Conservation (phyloP, 2,113 vertebrate species). For the Microtus richardsoni region DNA sequence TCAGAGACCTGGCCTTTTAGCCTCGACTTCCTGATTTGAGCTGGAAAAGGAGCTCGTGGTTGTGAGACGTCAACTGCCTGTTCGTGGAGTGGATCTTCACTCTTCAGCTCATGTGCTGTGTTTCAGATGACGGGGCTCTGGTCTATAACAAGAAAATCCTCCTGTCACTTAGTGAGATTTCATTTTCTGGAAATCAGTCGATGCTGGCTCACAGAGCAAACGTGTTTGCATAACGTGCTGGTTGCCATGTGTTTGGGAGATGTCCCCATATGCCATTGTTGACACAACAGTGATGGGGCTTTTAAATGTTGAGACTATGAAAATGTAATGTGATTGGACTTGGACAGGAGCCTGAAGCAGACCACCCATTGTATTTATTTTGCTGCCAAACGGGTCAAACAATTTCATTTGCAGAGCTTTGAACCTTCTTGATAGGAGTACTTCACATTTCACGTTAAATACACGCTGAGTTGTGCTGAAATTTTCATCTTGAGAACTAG, state of each 20-base stretch:
- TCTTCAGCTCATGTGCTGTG: background rate
- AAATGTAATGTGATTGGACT: conserved; percentile 81
- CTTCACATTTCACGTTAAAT: conserved; percentile 72
- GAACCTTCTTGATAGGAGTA: conserved; percentile 73
- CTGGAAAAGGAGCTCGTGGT: background rate
- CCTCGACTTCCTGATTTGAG: background rate
- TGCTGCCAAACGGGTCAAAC: conserved; percentile 81
- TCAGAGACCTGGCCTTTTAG: background rate
- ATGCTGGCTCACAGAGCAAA: conserved; percentile 73
- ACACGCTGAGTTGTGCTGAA: conserved; percentile 52
- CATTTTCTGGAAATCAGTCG: conserved; percentile 75
- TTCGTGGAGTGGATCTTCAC: conserved; percentile 46
- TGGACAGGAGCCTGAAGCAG: conserved; percentile 83
- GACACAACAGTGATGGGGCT: conserved; percentile 79
- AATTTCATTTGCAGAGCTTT: conserved; percentile 74
- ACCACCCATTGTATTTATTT: conserved; percentile 86
- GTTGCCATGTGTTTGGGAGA: conserved; percentile 84
- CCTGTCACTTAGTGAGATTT: conserved; percentile 62
- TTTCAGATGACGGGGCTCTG: conserved; percentile 51
- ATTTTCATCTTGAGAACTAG: conserved; percentile 50
- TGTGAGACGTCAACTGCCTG: background rate
- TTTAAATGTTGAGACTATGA: conserved; percentile 82
- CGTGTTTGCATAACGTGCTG: conserved; percentile 78
- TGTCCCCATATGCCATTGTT: conserved; percentile 80
- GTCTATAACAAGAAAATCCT: conserved; percentile 73